A percentile compares a stretch with the other conserved stretches of the same genome.
phyloP scores from a whole-genome alignment of 1,140 invertebrate species.

The Drosophila pallidifrons region DNA sequence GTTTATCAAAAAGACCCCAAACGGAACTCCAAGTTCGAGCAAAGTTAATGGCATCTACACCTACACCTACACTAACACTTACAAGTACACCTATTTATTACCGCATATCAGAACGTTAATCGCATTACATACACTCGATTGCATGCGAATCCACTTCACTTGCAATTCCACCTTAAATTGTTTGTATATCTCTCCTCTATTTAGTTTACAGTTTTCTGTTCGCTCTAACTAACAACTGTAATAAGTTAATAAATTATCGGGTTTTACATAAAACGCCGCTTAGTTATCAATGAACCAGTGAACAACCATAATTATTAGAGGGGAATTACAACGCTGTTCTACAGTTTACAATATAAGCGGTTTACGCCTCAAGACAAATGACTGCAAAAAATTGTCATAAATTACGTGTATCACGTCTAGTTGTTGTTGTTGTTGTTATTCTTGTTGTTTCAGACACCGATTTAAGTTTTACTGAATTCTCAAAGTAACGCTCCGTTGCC shows the following conservation, averaged over 20 bases:
- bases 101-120: constrained; percentile 60
- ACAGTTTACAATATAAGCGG: constrained; percentile 25
- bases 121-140: constrained; percentile 72
- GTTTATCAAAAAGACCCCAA: constrained; percentile 60
- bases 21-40: constrained; percentile 10
- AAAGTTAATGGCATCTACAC: constrained; percentile 58
- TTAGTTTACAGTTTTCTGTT: constrained; percentile 19
- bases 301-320: constrained; percentile 65
- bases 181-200: neutral
- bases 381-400: constrained; percentile 67
- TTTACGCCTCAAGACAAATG: constrained; percentile 61
- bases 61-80: neutral
- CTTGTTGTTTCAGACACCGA: constrained; percentile 5
- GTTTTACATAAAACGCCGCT: constrained; percentile 72
- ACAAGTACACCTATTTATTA: constrained; percentile 71
- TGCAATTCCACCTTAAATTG: constrained; percentile 15
- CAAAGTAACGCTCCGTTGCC: constrained; percentile 38
- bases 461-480: constrained; percentile 29
- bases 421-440: neutral
- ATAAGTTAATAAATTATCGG: constrained; percentile 81
- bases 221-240: constrained; percentile 56
- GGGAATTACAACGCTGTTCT: too few relatives aligned
- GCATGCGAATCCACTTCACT: constrained; percentile 35
- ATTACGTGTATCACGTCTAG: constrained; percentile 55
- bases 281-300: constrained; percentile 71